Evolutionary conservation across 2,113 vertebrate species (phyloP).

Genomic region (Cyanocitta stelleri): DNA sequence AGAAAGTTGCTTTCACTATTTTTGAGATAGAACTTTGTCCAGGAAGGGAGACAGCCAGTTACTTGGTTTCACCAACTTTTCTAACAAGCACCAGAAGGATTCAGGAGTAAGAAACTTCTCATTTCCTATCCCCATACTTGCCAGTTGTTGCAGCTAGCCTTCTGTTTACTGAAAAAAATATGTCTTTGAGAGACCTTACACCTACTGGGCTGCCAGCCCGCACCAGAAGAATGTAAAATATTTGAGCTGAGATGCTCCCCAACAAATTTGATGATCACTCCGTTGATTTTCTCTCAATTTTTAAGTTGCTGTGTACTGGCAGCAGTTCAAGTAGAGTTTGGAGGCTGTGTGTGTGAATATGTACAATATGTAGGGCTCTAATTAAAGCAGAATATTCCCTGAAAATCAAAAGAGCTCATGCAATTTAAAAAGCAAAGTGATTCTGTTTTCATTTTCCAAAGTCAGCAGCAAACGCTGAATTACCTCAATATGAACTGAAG

Average conservation of each 20-base stretch:
- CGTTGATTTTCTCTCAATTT: background rate
- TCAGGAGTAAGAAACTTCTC: background rate
- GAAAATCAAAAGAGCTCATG: background rate
- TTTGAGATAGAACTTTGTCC: background rate
- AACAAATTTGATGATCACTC: background rate
- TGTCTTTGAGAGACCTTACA: background rate
- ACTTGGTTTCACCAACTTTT: background rate
- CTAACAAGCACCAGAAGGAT: background rate
- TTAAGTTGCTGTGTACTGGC: background rate
- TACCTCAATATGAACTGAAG: background rate
- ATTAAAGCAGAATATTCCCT: background rate
- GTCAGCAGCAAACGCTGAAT: background rate
- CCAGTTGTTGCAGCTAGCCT: background rate
- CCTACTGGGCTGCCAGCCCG: background rate
- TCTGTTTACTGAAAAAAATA: background rate
- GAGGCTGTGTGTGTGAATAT: rapidly evolving
- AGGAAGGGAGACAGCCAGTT: background rate
- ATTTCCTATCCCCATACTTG: background rate
- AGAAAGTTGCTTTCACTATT: background rate
- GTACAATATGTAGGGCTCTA: background rate
- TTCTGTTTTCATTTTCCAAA: background rate
- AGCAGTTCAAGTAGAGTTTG: background rate
- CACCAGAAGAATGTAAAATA: background rate
- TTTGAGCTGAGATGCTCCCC: background rate
- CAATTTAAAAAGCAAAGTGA: background rate